phyloP scores from a whole-genome alignment of 1,140 invertebrate genomes.

The Drosophila ironensis region DNA sequence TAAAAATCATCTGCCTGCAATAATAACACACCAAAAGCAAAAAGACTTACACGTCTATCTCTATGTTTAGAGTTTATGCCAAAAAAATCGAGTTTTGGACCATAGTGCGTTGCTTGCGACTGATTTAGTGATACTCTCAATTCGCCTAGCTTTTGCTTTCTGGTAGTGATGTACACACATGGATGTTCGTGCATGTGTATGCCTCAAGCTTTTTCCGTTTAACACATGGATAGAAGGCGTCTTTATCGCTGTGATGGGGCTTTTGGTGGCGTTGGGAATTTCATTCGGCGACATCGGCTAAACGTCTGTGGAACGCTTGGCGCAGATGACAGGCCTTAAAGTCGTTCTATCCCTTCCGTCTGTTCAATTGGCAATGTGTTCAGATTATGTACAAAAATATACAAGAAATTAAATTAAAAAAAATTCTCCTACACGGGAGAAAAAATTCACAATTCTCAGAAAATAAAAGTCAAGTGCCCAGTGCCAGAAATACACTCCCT shows the following conservation, averaged over 20 bases:
- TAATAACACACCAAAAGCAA: too few relatives aligned
- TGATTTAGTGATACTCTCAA: too few relatives aligned
- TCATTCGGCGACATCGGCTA: conserved; percentile 47
- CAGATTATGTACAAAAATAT: too few relatives aligned
- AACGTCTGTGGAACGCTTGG: conserved; percentile 26
- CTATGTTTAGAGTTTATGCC: too few relatives aligned
- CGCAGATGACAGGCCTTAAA: neutral
- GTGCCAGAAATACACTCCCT: conserved; percentile 30
- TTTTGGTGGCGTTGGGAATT: neutral
- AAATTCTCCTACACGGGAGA: neutral
- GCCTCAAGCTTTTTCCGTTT: conserved; percentile 6
- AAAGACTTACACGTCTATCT: too few relatives aligned
- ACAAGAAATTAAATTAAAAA: conserved; percentile 8
- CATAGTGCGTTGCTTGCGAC: too few relatives aligned
- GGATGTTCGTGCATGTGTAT: too few relatives aligned
- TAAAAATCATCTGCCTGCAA: too few relatives aligned
- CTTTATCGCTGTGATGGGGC: conserved; percentile 7
- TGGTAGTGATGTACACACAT: too few relatives aligned
- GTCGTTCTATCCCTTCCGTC: conserved; percentile 2
- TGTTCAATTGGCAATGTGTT: conserved; percentile 34
- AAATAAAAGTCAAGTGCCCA: conserved; percentile 41
- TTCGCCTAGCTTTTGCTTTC: too few relatives aligned
- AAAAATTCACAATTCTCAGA: neutral
- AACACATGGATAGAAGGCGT: too few relatives aligned
- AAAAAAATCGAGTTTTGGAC: too few relatives aligned